Base-by-base conservation (phyloP, 2,888 invertebrate genomes). In the Scaptomyza reducta region DNA sequence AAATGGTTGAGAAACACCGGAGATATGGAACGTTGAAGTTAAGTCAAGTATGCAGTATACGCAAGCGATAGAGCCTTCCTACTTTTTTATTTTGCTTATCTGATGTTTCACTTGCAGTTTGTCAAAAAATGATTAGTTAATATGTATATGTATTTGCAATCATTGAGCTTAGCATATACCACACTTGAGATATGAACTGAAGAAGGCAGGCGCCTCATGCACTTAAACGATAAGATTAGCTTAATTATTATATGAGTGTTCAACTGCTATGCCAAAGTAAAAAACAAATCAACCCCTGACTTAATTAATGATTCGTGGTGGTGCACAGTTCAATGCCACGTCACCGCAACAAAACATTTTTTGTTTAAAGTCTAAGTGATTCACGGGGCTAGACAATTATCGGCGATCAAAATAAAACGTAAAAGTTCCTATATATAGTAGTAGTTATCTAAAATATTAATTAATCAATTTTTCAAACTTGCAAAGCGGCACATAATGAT, bases 221-320 rank as follows among this genome's bases (percentile, higher is more conserved):
- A 76, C 70, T 76, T 51, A 54, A 63, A 13, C 35, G 77, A 76
- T 78, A 76, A 79, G 76, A 78, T 79, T 70, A 66, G 35, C 51
- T 63, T 70, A 45, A 62, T 70, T 70, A 68, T 74, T 71, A 62
- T 60, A 71, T 74, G 62, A 77, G 51, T 50, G 45, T 70, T 47
- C 44, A 38, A 45, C 25, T 33, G 31, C 27, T 14, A 41, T 35
- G 54, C 56, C 55, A 33, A 45, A 47, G 35, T 10, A 33, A 29
- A 49, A 60, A 49, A 16, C 66, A 59, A 46, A 13, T 59, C 45
- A 57, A 62, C 62, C 38, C 45, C 58, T 56, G 60, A 61, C 47
- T 76, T 58, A 64, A 61, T 67, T 58, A 68, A 60, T 60, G 47
- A 58, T 13, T 18, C 18, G 29, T 5, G 18, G 7, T 27, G 22